Evolutionary conservation across 2,888 invertebrate species (phyloP).

Genomic region (Luperina testacea): DNA sequence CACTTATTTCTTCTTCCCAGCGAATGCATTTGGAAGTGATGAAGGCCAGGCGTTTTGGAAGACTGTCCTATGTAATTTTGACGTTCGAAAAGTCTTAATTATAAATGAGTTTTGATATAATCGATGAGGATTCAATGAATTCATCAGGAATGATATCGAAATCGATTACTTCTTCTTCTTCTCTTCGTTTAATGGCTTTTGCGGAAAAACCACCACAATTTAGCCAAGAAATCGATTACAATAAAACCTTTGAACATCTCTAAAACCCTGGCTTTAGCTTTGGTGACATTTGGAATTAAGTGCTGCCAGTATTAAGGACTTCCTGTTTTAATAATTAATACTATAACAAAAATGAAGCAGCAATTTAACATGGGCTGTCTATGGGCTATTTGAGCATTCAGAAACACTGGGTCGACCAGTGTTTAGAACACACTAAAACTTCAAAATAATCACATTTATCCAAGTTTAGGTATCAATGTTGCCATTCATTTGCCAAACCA

Average conservation of each 20-base stretch:
- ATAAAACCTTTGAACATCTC: background rate
- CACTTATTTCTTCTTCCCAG: no score
- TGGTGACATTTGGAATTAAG: background rate
- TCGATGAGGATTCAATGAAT: background rate
- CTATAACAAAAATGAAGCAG: background rate
- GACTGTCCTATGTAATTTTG: no score
- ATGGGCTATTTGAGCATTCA: background rate
- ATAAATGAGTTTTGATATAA: no score
- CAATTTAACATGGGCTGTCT: background rate
- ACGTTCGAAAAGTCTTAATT: no score
- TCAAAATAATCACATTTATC: background rate
- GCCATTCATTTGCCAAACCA: background rate
- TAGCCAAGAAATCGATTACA: background rate
- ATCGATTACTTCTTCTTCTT: no score
- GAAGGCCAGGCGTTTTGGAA: no score
- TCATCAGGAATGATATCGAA: background rate
- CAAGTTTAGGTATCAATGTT: background rate
- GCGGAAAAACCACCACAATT: no score
- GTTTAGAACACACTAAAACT: background rate
- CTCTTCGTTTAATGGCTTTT: no score
- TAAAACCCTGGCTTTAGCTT: background rate
- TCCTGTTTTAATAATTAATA: background rate
- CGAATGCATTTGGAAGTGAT: no score
- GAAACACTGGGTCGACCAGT: background rate
- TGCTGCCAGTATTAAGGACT: slow-evolving; percentile 4